Base-by-base conservation (phyloP, 1,140 invertebrate genomes). In the Bathynomus jamesi region DNA sequence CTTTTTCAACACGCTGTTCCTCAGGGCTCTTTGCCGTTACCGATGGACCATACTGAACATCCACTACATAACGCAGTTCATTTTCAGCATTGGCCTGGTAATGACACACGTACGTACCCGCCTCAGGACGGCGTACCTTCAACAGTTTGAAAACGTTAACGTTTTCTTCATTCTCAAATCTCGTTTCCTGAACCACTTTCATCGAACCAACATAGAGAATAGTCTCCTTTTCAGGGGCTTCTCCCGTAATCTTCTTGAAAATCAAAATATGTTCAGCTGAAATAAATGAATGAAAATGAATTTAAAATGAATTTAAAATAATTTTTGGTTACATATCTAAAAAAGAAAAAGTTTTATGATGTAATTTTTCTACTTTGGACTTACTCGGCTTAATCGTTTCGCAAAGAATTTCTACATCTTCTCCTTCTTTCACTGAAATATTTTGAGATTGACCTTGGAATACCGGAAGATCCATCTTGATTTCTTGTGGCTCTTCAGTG, bases 51-150 rank as follows among this genome's bases (percentile, higher is more conserved):
- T 67, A 72, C 32, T 67, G 70, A 2, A 72, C 70, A 24, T 72
- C 70, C 10, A 72, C 24, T 21, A 46, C 31, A 28, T 67, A 63
- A 17, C 65, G 21, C 28, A 72, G 53, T 17, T 67, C 61, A 29
- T 61, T 46, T 24, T 64, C 62, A 17, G 65, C 29, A 27, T 72
- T 64, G 27, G 28, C 64, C 32, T 61, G 46, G 70, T 65, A 72
- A 24, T 67, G 53, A 28, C 70, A 72, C 7, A 67, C 28, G 30
- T 72, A 72, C 28, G 70, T 67, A 10, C 70, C 70, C 4, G 64
- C 64, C 24, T 72, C 70, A 11, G 70, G 31, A 7, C 70, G 70
- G 27, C 32, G 64, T 7, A 65, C 65, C 17, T 61, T 67, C 21
- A 27, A 28, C n/a, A 66, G 63, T 29, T 53, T 40, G 53, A 67